Evolutionary conservation across 1,140 invertebrate species (phyloP), one percentile per base, ranked within the genome.

Genomic region (Ceratina calcarata): DNA sequence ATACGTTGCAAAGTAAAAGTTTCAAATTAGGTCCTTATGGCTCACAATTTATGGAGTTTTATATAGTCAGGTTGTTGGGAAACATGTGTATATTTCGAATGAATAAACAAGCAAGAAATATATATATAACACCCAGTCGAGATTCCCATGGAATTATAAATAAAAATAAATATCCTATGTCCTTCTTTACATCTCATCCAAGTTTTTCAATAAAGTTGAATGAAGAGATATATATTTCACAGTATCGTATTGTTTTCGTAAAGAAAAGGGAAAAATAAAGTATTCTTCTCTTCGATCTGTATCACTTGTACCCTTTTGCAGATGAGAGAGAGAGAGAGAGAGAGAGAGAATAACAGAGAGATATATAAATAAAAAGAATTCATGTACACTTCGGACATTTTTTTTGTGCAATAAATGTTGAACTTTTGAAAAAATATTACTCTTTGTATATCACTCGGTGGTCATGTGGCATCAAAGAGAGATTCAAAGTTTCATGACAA

Each of bases 381-480:
- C 68, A 88, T 90, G 89, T 90, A 89, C 85, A 89, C 85, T 78
- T 91, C 80, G 70, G 83, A 87, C 81, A 83, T 87, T 85, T 89
- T 86, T 89, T 87, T 89, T 91, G 84, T 91, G 86, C 81, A 91
- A 92, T 92, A 92, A 92, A 91, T 66, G 84, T 84, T 85, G 89
- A 91, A 89, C 81, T 89, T 88, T 85, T 55, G 87, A 85, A 87
- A 86, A 66, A 86, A 84, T 73, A 87, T 79, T 75, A 85, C 81
- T 87, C 78, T 90, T 89, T 83, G 86, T 80, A 88, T 89, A 91
- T 90, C 90, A 68, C 86, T 88, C 87, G 89, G 86, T 87, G 87
- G 90, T 91, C 90, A 92, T 92, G 90, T 92, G 91, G 91, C 91
- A 92, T 90, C 87, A 89, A 89, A 89, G 78, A 84, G 80, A 82